Conservation (phyloP, 2,797 vertebrate species). For the Ataeniobius toweri region DNA sequence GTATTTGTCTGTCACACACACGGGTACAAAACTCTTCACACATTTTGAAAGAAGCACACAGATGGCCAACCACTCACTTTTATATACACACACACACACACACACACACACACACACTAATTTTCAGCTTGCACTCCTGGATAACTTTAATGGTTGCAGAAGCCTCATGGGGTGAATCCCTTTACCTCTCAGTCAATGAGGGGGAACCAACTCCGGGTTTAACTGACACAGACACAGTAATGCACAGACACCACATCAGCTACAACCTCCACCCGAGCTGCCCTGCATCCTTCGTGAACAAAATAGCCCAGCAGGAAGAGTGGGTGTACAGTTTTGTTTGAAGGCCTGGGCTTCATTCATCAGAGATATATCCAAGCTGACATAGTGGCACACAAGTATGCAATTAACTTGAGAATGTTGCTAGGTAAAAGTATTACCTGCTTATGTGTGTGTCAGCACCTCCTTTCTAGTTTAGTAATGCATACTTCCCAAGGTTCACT, state of each 20-base stretch:
- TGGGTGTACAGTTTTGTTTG: slow-evolving; percentile 69
- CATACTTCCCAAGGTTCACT: slow-evolving; percentile 21
- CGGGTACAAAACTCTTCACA: slow-evolving; percentile 3
- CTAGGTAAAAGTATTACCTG: slow-evolving; percentile 23
- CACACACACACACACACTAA: slow-evolving; percentile 4
- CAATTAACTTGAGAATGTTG: slow-evolving; percentile 58
- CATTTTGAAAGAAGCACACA: slow-evolving; percentile 7
- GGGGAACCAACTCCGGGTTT: slow-evolving; percentile 36
- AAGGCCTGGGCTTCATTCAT: slow-evolving; percentile 67
- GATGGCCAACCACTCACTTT: slow-evolving; percentile 1
- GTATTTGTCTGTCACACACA: background rate
- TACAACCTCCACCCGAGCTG: slow-evolving; percentile 50
- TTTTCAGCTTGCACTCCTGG: slow-evolving; percentile 32
- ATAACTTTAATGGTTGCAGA: slow-evolving; percentile 54
- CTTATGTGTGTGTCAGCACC: slow-evolving; percentile 3
- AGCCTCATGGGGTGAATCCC: slow-evolving; percentile 56
- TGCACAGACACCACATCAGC: slow-evolving; percentile 47
- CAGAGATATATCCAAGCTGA: slow-evolving; percentile 63
- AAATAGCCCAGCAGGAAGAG: slow-evolving; percentile 71
- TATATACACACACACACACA: background rate
- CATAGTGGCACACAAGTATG: slow-evolving; percentile 46
- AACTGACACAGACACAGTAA: slow-evolving; percentile 40
- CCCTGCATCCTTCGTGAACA: slow-evolving; percentile 62
- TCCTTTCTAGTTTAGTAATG: slow-evolving; percentile 4
- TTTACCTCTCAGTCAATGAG: slow-evolving; percentile 47